A percentile compares a stretch with the other conserved stretches of the same genome.
phyloP scores from a whole-genome alignment of 1,140 invertebrate species.

The Helicoverpa zea region DNA sequence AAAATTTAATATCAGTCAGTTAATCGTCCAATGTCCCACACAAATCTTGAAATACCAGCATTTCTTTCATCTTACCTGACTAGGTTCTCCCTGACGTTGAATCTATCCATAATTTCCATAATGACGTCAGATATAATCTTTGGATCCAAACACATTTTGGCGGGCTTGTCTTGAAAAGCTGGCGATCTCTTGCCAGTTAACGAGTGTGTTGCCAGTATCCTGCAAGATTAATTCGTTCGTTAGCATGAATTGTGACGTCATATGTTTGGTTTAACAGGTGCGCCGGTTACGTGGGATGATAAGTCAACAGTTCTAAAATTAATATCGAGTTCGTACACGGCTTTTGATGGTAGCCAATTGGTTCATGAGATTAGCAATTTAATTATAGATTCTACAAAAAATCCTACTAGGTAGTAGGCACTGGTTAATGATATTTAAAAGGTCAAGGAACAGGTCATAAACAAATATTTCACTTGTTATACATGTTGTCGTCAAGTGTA shows the following conservation, averaged over 20 bases:
- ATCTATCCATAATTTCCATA: slow-evolving; percentile 77
- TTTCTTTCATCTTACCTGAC: slow-evolving; percentile 70
- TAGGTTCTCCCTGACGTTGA: slow-evolving; percentile 79
- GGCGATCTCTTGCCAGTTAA: slow-evolving; percentile 83
- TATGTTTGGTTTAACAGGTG: not conserved
- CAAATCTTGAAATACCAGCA: not conserved
- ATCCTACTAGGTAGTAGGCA: no score
- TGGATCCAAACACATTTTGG: slow-evolving; percentile 82
- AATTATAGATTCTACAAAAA: not conserved
- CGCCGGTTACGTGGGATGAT: not conserved
- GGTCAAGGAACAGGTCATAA: no score
- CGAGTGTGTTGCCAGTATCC: slow-evolving; percentile 82
- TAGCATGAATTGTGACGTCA: not conserved
- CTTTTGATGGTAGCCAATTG: not conserved
- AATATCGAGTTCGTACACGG: no score
- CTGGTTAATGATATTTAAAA: no score
- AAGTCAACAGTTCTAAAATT: slow-evolving; percentile 1
- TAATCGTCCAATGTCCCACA: no score
- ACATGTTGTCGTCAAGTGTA: no score
- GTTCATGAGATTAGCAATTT: not conserved
- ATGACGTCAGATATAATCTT: slow-evolving; percentile 82
- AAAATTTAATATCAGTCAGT: no score
- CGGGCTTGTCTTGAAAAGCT: slow-evolving; percentile 78
- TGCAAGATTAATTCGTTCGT: slow-evolving; percentile 56
- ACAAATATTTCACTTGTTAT: no score